These are phyloP conservation scores for Columba livia DNA, from an alignment of 2,113 vertebrate species.

Conservation along the genomic window DNA sequence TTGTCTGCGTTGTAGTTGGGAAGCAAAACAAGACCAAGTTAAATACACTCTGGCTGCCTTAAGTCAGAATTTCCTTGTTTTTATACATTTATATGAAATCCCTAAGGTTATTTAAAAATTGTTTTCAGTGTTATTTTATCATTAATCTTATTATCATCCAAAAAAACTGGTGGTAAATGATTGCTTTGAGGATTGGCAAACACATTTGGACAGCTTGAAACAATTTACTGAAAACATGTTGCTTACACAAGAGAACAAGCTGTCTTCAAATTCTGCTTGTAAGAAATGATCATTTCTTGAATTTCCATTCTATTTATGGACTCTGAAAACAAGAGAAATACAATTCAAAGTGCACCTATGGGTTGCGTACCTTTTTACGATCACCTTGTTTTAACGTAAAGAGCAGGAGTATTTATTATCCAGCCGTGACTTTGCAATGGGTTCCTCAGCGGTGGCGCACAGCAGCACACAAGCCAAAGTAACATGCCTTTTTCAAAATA, in stretches of 20 bases:
- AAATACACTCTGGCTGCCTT: constrained; percentile 2
- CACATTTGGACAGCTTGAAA: constrained; percentile 59
- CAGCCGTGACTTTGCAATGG: neutral
- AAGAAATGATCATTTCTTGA: constrained; percentile 14
- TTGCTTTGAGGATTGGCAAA: constrained; percentile 55
- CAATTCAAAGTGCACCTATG: neutral
- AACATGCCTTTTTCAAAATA: neutral
- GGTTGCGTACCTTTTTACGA: neutral
- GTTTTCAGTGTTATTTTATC: constrained; percentile 52
- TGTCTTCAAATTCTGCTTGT: constrained; percentile 11
- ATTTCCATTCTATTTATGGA: neutral
- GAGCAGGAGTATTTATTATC: neutral
- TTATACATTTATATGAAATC: constrained; percentile 46
- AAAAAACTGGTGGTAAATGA: constrained; percentile 42
- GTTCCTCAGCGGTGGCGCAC: neutral
- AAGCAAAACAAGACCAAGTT: constrained; percentile 28
- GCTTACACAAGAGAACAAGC: constrained; percentile 42
- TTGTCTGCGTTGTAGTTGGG: neutral
- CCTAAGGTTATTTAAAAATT: constrained; percentile 41
- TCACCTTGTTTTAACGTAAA: neutral
- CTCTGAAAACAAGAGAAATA: neutral
- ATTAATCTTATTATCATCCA: constrained; percentile 57
- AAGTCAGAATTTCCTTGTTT: constrained; percentile 36
- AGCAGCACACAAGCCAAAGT: neutral
- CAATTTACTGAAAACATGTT: constrained; percentile 54